A percentile compares a stretch with the other conserved stretches of the same genome.
phyloP scores from a whole-genome alignment of 2,888 invertebrate species.

The Mesoligia furuncula region DNA sequence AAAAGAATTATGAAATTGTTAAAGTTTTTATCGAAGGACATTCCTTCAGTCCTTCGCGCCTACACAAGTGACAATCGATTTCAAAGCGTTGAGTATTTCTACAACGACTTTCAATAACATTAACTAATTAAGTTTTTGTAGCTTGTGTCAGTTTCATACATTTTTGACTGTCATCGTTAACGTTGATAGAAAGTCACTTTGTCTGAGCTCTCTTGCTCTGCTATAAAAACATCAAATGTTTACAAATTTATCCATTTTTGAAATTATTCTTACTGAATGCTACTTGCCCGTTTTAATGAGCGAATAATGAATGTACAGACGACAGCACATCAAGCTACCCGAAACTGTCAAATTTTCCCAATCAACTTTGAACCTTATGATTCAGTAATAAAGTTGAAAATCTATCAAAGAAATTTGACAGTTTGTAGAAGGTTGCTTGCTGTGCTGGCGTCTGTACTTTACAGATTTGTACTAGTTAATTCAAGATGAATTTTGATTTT shows the following conservation, averaged over 20 bases:
- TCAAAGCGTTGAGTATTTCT: background rate
- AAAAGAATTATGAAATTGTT: background rate
- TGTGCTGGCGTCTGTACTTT: background rate
- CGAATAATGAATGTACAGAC: background rate
- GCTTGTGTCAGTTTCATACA: no score
- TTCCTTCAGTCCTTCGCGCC: background rate
- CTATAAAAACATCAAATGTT: background rate
- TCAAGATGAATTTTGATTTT: background rate
- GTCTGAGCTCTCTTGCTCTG: no score
- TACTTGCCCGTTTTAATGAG: background rate
- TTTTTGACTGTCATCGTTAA: no score
- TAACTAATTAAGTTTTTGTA: background rate
- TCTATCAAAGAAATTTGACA: no score
- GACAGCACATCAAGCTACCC: no score
- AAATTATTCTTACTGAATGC: background rate
- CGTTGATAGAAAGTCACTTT: no score
- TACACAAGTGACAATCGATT: background rate
- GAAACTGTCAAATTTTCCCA: no score
- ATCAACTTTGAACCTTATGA: no score
- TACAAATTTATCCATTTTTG: background rate
- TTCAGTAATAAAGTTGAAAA: no score
- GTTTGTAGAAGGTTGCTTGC: no score
- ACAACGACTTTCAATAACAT: background rate
- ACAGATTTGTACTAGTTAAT: background rate
- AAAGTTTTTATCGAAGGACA: background rate